These are phyloP conservation scores for Dasyurus viverrinus DNA, from an alignment of 2,113 vertebrate genomes.

Conservation along the genomic window DNA sequence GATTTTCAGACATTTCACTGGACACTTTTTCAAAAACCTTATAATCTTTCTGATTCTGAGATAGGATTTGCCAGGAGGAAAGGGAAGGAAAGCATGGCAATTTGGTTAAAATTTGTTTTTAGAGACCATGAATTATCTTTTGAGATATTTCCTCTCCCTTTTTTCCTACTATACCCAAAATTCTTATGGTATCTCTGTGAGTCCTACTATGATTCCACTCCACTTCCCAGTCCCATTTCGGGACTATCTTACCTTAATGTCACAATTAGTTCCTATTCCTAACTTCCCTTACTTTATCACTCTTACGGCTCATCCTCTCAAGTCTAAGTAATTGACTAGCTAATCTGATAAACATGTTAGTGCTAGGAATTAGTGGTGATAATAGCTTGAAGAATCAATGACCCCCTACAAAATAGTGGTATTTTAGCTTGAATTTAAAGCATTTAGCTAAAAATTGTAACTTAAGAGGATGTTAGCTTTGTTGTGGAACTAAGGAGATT, in stretches of 20 bases:
- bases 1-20: not conserved
- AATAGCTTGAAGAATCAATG: slow-evolving; percentile 12
- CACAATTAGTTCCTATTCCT: not conserved
- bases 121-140: not conserved
- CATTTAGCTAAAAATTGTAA: not conserved
- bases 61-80: not conserved
- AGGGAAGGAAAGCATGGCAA: not conserved
- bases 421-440: not conserved
- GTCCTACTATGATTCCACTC: not conserved
- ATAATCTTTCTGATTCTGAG: not conserved
- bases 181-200: not conserved
- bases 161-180: not conserved
- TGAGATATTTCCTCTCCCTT: not conserved
- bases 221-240: not conserved
- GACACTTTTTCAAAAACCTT: not conserved
- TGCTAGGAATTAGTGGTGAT: slow-evolving; percentile 30
- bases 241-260: not conserved
- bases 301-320: not conserved
- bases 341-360: not conserved
- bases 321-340: not conserved
- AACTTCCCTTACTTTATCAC: not conserved
- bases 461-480: not conserved
- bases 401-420: not conserved
- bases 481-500: not conserved
- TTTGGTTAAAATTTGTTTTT: not conserved